These are phyloP conservation scores for Drosophila athabasca DNA, from an alignment of 1,140 invertebrate species.

Conservation along the genomic window DNA sequence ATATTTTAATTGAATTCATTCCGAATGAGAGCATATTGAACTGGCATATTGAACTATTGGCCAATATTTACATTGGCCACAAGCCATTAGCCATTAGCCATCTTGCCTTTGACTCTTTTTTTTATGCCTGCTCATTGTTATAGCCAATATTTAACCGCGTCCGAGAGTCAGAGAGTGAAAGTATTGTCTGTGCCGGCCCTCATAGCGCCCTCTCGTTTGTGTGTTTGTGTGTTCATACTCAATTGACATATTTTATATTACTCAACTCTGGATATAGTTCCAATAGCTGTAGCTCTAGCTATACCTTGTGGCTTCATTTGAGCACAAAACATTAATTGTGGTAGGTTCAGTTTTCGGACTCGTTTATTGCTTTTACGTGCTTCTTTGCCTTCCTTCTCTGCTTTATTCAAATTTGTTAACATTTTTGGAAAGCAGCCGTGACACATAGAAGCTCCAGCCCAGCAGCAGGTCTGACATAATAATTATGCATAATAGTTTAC, in stretches of 20 bases:
- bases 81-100: conserved; percentile 2
- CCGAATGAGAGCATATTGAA: background rate
- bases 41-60: conserved; percentile 46
- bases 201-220: conserved; percentile 5
- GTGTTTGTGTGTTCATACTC: conserved; percentile 24
- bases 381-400: conserved; percentile 19
- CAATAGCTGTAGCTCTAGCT: too few relatives aligned
- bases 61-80: conserved; percentile 37
- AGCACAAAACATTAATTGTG: conserved; percentile 56
- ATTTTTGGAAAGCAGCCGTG: conserved; percentile 57
- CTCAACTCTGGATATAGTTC: background rate
- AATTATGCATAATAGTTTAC: conserved; percentile 74
- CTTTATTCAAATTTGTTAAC: conserved; percentile 53
- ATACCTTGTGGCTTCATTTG: background rate
- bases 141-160: conserved; percentile 39
- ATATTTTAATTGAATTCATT: conserved; percentile 24
- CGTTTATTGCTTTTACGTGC: conserved; percentile 54
- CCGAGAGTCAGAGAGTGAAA: conserved; percentile 32
- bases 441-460: conserved; percentile 32
- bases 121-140: conserved; percentile 38
- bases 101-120: conserved; percentile 10
- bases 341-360: conserved; percentile 63
- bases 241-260: conserved; percentile 42
- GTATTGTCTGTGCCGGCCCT: conserved; percentile 39
- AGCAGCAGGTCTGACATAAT: conserved; percentile 75